Evolutionary conservation across 1,140 invertebrate genomes (phyloP), one percentile per base, ranked within the genome.

Genomic region (Tetranychus urticae): DNA sequence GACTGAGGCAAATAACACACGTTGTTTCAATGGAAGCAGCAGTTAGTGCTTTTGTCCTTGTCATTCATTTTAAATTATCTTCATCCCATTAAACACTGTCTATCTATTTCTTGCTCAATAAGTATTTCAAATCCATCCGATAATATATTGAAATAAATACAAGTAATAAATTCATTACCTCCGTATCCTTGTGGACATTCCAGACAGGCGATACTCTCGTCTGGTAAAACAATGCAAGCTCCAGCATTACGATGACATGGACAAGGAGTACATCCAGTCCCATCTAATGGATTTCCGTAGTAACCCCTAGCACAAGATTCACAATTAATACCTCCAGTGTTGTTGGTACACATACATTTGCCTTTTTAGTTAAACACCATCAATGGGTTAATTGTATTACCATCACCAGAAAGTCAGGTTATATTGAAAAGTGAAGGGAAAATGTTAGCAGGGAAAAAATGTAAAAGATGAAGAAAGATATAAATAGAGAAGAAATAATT

Each of bases 251-350:
- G 94, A 10, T 42, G 39, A 71, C 94, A 98, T 0, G 88, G 89
- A 70, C 94, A 99, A 0, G 83, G 78, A 69, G 85, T 81, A 69
- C 94, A 99, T 72, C 48, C 50, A 0, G 86, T 91, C n/a, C 88
- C 84, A 66, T 78, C 76, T 23, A 93, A 73, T 1, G 94, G 86
- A 72, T 97, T 88, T 34, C 94, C 93, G 71, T 97, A 97, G 75
- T 80, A 98, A 59, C 93, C 93, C 64, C 84, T 79, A 14, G 82
- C 82, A 73, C 94, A 98, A 1, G 83, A 76, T 67, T 97, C 89
- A 58, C 93, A 98, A 70, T 92, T 92, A 59, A 88, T 85, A 10
- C 96, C 94, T 34, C 82, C 83, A 0, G 96, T 98, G 69, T 97
- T 93, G 72, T 98, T 84, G 66, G 91, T 81, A 71, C 96, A 98